Conservation (phyloP, 2,797 vertebrate species). For the Mionectes olivaceus region DNA sequence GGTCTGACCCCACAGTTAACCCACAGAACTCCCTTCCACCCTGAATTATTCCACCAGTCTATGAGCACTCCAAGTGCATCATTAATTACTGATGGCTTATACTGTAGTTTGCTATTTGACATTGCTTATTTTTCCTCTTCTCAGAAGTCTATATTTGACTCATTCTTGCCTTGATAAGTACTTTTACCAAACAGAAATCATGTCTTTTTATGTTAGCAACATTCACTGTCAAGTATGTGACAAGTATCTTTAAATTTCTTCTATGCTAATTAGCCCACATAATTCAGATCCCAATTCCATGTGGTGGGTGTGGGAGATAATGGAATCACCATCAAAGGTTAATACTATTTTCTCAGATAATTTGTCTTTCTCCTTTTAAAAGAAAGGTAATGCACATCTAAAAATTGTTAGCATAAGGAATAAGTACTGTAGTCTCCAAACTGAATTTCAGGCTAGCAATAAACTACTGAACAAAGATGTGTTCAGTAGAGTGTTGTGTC, state of each 20-base stretch:
- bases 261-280: slow-evolving; percentile 3
- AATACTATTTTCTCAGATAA: not conserved
- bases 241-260: not conserved
- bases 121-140: not conserved
- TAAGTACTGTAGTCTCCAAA: not conserved
- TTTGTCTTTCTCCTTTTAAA: not conserved
- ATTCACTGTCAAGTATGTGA: not conserved
- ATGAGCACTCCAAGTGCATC: not conserved
- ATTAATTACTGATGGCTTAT: not conserved
- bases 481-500: not conserved
- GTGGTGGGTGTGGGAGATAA: not conserved
- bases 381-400: not conserved
- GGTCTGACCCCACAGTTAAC: not conserved
- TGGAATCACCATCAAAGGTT: not conserved
- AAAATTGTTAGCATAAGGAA: not conserved
- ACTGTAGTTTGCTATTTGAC: not conserved
- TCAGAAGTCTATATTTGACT: not conserved
- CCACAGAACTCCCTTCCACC: not conserved
- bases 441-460: not conserved
- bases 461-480: not conserved
- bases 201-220: not conserved
- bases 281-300: not conserved
- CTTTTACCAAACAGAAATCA: not conserved
- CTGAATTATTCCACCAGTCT: not conserved
- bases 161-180: not conserved